Base-by-base conservation (phyloP, 2,113 vertebrate species). In the Scophthalmus maximus region DNA sequence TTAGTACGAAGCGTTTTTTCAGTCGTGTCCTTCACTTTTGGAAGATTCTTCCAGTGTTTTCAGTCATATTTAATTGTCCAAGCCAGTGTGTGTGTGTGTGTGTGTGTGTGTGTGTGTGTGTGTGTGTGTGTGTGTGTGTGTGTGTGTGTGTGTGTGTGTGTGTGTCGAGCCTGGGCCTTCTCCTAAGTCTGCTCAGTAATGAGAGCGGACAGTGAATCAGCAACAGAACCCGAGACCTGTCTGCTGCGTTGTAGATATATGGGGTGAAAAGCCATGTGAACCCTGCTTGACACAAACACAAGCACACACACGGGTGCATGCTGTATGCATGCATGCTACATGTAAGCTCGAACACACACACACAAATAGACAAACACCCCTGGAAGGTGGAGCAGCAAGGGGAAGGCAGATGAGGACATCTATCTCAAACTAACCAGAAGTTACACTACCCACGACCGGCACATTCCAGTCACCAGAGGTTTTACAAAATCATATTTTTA, bases 171-270 rank as follows among this genome's bases (percentile, higher is more conserved):
- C 83, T 89, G 89, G 83, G 78, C 83, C 83, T 47, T 18, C 85
- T 91, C 89, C 69, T 80, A 81, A 81, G 51, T 71, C 86, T 87
- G 88, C 78, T 84, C 83, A 83, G 76, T 89, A 90, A 91, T 88
- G 79, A 87, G 82, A 89, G 77, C 76, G 87, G 83, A 88, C 87
- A 90, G 84, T 84, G 73, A 77, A 88, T 84, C 82, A 68, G 83
- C 82, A 85, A 78, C 89, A 92, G 85, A 89, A 84, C 86, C 81
- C 81, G 82, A 82, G 87, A 87, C 80, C 82, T 86, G 88, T 89
- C 87, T 83, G 81, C 79, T 82, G 46, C 25, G n/a, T 85, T 78
- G 61, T 71, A 89, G 85, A 89, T 87, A 42, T 87, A 89, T 91
- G 78, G 75, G 77, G 85, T 76, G 85, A 79, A 68, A 67, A 29